phyloP scores from a whole-genome alignment of 2,113 vertebrate genomes.

The Ophthalmolycus amberensis region DNA sequence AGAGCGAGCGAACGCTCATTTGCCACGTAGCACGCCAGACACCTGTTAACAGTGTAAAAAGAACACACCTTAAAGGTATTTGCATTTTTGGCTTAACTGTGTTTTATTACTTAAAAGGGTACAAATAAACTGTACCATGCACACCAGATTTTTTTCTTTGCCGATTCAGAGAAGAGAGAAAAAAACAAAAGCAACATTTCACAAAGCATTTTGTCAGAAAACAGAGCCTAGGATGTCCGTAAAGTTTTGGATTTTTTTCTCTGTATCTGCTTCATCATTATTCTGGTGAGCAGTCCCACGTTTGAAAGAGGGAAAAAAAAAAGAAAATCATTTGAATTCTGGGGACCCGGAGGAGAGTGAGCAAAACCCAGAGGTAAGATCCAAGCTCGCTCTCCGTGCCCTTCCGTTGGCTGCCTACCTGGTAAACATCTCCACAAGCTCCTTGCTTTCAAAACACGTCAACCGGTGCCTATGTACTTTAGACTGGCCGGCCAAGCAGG shows the following conservation, averaged over 20 bases:
- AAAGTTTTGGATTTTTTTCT: conserved; percentile 68
- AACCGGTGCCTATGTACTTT: conserved; percentile 89
- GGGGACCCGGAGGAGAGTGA: conserved; percentile 93
- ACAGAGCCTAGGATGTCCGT: conserved; percentile 21
- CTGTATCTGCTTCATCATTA: conserved; percentile 90
- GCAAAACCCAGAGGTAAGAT: conserved; percentile 95
- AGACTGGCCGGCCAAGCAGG: conserved; percentile 85
- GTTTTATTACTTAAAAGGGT: conserved; percentile 6
- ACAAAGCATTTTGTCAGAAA: conserved; percentile 28
- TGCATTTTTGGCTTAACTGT: background rate
- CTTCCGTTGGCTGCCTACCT: conserved; percentile 95
- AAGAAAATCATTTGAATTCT: conserved; percentile 95
- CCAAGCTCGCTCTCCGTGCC: conserved; percentile 92
- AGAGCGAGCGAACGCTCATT: conserved; percentile 42
- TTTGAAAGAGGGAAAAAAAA: conserved; percentile 80
- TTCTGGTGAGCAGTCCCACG: conserved; percentile 90
- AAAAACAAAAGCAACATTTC: conserved; percentile 4
- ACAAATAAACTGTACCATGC: background rate
- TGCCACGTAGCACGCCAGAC: conserved; percentile 41
- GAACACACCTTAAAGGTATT: background rate
- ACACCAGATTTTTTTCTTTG: background rate
- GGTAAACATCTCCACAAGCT: conserved; percentile 97
- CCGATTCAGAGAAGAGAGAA: background rate
- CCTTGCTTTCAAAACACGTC: conserved; percentile 96
- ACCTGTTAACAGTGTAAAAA: conserved; percentile 44